Evolutionary conservation across 2,888 invertebrate genomes (phyloP), one percentile per base, ranked within the genome.

Genomic region (Thysanoteuthis rhombus): DNA sequence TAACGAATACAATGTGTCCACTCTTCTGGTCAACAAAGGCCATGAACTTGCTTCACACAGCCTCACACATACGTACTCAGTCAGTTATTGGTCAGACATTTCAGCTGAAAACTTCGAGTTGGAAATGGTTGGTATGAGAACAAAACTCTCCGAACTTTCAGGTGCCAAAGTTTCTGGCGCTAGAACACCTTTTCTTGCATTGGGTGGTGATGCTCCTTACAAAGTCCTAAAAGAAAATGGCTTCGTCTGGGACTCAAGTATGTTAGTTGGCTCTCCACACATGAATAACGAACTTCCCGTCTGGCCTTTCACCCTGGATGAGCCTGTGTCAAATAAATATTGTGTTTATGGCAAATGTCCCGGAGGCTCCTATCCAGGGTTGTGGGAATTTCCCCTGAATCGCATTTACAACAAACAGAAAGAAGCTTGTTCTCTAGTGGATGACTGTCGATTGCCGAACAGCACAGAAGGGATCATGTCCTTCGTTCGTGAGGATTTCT

Each of bases 41-140:
- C 99, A 99, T 97, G 99, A 99, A 98, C 98, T 99, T 97, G 99
- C 99, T 95, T 99, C 93, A 47, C 99, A 99, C 97, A 99, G 99
- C 95, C 98, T 99, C 97, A 97, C 97, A 4, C 95, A 95, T 92
- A 75, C 94, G 3, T 89, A 94, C 0, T 94, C 95, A 0, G 25
- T n/a, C 42, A 36, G 28, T 22, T 98, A 98, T 95, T 98, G 90
- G 90, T 25, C 25, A 36, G 22, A 39, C 32, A 90, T 36, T 22
- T 12, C 98, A 0, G 98, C 98, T 52, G 98, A 98, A 96, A 98
- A 98, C 95, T 99, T 98, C 98, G 98, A 98, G 96, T 98, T 98
- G 95, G 99, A 99, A 97, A 98, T 99, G 98, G 98, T 98, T 16
- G 99, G 99, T 0, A 98, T 98, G 97, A 98, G 98, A 0, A 98